phyloP scores from a whole-genome alignment of 2,888 invertebrate species.

The Drosophila infuscata region DNA sequence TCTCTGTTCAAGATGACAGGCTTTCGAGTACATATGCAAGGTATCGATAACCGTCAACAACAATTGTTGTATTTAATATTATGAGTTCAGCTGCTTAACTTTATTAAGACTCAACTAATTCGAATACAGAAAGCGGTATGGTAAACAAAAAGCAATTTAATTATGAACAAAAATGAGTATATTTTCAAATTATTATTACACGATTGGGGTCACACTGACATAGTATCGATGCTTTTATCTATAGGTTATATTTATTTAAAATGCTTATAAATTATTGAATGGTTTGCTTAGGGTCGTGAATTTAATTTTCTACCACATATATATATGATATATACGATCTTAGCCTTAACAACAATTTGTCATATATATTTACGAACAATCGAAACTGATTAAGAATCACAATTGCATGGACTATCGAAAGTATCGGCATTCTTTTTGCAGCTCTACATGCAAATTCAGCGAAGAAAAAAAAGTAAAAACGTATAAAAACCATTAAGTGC shows the following conservation, averaged over 20 bases:
- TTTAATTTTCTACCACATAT: background rate
- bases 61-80: background rate
- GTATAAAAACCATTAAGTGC: constrained; percentile 33
- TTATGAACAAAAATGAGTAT: background rate
- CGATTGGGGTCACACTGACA: constrained; percentile 4
- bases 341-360: background rate
- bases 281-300: background rate
- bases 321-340: background rate
- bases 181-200: background rate
- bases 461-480: constrained; percentile 47
- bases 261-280: background rate
- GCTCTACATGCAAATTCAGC: constrained; percentile 43
- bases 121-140: too few species aligned
- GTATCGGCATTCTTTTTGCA: constrained; percentile 38
- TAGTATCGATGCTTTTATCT: background rate
- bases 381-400: background rate
- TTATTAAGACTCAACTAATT: background rate
- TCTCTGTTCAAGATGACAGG: constrained; percentile 38
- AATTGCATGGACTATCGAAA: constrained; percentile 27
- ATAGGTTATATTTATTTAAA: background rate
- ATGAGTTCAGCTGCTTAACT: background rate
- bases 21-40: constrained; percentile 11
- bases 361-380: background rate
- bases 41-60: constrained; percentile 27
- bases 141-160: background rate